Evolutionary conservation across 2,113 vertebrate species (phyloP).

Genomic region (Nothobranchius furzeri): DNA sequence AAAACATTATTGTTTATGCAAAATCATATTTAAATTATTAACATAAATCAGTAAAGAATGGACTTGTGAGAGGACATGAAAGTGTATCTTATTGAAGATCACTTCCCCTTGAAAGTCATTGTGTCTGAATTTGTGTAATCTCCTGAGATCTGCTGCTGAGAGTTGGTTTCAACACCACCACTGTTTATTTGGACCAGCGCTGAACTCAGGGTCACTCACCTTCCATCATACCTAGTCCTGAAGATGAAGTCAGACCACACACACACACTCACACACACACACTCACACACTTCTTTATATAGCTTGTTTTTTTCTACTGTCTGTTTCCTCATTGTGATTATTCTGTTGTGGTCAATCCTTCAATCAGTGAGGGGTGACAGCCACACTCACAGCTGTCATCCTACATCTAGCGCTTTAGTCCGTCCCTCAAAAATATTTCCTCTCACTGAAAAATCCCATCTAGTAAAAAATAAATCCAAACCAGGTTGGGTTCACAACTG

Average conservation of each 20-base stretch:
- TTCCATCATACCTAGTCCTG: conserved; percentile 50
- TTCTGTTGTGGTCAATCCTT: too few species aligned
- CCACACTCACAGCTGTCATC: too few species aligned
- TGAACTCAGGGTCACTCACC: conserved; percentile 59
- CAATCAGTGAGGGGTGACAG: neutral
- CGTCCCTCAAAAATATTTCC: neutral
- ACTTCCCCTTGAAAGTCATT: too few species aligned
- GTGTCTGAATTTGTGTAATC: conserved; percentile 45
- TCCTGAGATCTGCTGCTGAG: conserved; percentile 52
- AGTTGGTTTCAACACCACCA: conserved; percentile 70
- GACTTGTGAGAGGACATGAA: too few species aligned
- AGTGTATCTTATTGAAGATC: too few species aligned
- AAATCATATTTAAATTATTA: too few species aligned
- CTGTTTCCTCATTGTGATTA: too few species aligned
- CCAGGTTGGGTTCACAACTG: neutral
- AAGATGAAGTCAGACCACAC: conserved; percentile 32
- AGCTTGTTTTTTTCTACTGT: neutral
- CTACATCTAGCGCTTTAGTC: neutral
- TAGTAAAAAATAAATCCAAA: neutral
- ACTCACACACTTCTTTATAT: neutral
- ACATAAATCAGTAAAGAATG: too few species aligned
- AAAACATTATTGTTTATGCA: too few species aligned
- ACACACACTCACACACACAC: conserved; percentile 7
- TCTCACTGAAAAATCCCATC: neutral
- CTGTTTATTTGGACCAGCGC: conserved; percentile 63